phyloP scores from a whole-genome alignment of 2,113 vertebrate genomes.

The Calidris pygmaea region DNA sequence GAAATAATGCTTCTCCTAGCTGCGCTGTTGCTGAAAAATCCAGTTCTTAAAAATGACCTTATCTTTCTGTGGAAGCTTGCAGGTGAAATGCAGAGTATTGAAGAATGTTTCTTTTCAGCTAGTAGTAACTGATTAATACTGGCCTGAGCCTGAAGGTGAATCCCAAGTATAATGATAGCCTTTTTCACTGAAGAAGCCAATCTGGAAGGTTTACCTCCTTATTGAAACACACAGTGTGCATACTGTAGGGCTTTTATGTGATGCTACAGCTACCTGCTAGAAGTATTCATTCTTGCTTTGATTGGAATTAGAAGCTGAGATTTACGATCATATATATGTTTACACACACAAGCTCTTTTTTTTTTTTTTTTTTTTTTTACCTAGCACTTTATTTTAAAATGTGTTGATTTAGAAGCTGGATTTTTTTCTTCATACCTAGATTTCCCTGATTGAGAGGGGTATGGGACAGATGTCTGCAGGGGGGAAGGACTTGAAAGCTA shows the following conservation, averaged over 20 bases:
- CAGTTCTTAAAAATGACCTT: not conserved
- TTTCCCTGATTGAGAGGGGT: not conserved
- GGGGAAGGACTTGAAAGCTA: not conserved
- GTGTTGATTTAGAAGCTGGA: not conserved
- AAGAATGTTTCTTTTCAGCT: not conserved
- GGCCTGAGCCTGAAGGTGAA: not conserved
- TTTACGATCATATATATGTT: not conserved
- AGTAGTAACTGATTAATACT: not conserved
- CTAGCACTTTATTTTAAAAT: not conserved
- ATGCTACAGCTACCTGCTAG: not conserved
- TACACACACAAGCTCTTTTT: not conserved
- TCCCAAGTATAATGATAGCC: not conserved
- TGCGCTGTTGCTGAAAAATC: not conserved
- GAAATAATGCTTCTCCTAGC: not conserved
- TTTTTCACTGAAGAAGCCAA: not conserved
- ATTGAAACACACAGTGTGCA: not conserved
- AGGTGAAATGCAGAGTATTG: not conserved
- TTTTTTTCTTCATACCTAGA: not conserved
- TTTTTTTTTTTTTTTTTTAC: not conserved
- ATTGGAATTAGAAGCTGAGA: not conserved
- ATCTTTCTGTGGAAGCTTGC: not conserved
- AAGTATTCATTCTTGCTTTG: not conserved
- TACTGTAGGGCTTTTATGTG: accelerated
- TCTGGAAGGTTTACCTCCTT: not conserved
- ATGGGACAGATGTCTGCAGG: not conserved